phyloP scores from a whole-genome alignment of 53 echinoderm and acorn worm genomes.

The Echinarachnius parma region DNA sequence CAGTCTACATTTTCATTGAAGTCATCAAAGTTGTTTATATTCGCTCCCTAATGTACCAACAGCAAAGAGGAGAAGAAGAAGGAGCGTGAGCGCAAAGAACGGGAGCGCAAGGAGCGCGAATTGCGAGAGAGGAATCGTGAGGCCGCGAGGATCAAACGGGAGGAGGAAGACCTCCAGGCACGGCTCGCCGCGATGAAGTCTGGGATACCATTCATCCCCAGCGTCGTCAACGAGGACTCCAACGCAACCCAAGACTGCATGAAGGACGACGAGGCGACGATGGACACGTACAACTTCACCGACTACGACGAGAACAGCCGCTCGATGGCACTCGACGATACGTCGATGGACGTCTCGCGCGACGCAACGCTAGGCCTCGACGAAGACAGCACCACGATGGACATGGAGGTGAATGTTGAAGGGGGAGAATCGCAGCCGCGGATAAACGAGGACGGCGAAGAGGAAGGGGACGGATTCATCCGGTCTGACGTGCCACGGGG shows the following conservation, averaged over 20 bases:
- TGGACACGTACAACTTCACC: not conserved
- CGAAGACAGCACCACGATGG: not conserved
- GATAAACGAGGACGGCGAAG: constrained; percentile 31
- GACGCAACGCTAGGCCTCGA: not conserved
- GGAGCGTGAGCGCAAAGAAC: constrained; percentile 39
- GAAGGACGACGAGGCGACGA: constrained; percentile 6
- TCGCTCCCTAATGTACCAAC: too few species aligned
- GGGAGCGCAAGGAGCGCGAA: constrained; percentile 24
- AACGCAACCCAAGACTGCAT: not conserved
- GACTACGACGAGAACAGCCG: constrained; percentile 11
- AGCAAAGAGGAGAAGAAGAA: constrained; percentile 49
- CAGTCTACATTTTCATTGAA: too few species aligned
- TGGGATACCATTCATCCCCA: constrained; percentile 8
- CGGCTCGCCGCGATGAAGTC: constrained; percentile 4
- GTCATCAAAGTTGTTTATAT: too few species aligned
- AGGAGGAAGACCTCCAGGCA: constrained; percentile 17
- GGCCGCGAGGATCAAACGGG: constrained; percentile 36
- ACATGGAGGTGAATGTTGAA: not conserved
- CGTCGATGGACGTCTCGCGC: not conserved
- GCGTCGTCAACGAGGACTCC: constrained; percentile 1
- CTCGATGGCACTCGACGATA: constrained; percentile 9
- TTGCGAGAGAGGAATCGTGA: constrained; percentile 23
- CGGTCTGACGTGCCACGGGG: constrained; percentile 70
- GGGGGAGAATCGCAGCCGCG: not conserved
- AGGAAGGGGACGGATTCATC: constrained; percentile 37